Evolutionary conservation across 2,797 vertebrate species (phyloP).

Genomic region (Bucorvus abyssinicus): DNA sequence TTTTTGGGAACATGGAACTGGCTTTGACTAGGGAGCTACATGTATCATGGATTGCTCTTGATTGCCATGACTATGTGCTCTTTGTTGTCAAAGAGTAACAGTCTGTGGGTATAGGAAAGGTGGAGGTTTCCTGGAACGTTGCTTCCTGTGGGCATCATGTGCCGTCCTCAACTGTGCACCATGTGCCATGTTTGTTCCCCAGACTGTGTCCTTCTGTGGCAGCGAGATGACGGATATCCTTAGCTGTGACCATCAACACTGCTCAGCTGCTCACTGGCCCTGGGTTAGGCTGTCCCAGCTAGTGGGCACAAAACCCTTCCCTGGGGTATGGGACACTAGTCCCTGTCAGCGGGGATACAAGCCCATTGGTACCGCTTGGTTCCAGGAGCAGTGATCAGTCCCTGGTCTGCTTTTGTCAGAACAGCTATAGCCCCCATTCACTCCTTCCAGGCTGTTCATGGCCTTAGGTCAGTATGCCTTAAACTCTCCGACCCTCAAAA

Average conservation of each 20-base stretch:
- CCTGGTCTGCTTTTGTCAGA: background rate
- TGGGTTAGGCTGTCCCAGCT: background rate
- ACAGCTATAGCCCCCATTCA: background rate
- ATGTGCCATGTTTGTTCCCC: background rate
- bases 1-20: background rate
- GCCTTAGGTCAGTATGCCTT: background rate
- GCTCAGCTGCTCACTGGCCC: background rate
- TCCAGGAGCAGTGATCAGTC: background rate
- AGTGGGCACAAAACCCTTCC: background rate
- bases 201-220: background rate
- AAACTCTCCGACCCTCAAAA: background rate
- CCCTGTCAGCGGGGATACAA: background rate
- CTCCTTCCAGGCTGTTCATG: background rate
- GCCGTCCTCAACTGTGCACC: background rate
- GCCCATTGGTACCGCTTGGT: background rate
- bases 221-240: background rate
- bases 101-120: background rate
- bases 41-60: background rate
- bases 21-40: background rate
- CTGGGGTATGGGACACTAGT: background rate
- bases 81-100: background rate
- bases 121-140: background rate
- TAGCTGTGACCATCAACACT: rapidly evolving
- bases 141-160: background rate
- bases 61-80: background rate